Percentiles rank a stretch among this genome's conserved stretches.
Conservation (phyloP, 92 coral and sea anemone genomes). For the Phenganax stokvisi region DNA sequence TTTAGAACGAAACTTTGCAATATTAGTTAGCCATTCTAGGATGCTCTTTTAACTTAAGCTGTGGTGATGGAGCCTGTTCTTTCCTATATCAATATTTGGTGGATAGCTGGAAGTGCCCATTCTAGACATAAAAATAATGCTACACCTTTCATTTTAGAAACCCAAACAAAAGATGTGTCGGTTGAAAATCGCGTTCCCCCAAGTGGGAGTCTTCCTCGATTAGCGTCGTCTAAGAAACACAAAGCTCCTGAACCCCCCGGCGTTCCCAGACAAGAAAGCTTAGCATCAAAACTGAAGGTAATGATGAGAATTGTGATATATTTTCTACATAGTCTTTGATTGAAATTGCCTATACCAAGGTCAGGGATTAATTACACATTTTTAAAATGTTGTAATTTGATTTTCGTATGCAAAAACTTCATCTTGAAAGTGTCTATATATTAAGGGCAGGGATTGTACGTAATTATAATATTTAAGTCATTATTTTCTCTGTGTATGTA, state of each 20-base stretch:
- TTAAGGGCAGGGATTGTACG: too few relatives aligned
- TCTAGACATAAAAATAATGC: not conserved
- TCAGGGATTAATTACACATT: too few relatives aligned
- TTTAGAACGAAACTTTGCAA: too few relatives aligned
- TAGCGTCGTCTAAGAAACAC: constrained; percentile 17
- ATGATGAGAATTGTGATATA: too few relatives aligned
- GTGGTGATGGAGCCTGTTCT: not conserved
- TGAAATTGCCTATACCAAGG: not conserved
- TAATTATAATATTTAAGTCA: too few relatives aligned
- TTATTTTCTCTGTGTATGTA: constrained; percentile 11
- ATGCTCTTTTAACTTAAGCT: too few relatives aligned
- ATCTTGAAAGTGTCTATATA: not conserved
- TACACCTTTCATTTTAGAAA: not conserved
- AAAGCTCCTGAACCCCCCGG: constrained; percentile 31
- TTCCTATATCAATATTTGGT: not conserved
- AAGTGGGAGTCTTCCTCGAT: constrained; percentile 15
- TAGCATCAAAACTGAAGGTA: constrained; percentile 38
- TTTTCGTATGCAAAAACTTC: not conserved
- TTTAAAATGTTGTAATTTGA: too few relatives aligned
- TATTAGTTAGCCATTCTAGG: too few relatives aligned
- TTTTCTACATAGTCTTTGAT: not conserved
- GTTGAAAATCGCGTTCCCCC: not conserved
- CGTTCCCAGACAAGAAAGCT: not conserved
- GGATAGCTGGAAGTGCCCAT: too few relatives aligned
- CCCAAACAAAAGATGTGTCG: not conserved